Percentiles rank a stretch among this genome's conserved stretches.
Evolutionary conservation across 2,113 vertebrate species (phyloP).

Genomic region (Phycodurus eques): DNA sequence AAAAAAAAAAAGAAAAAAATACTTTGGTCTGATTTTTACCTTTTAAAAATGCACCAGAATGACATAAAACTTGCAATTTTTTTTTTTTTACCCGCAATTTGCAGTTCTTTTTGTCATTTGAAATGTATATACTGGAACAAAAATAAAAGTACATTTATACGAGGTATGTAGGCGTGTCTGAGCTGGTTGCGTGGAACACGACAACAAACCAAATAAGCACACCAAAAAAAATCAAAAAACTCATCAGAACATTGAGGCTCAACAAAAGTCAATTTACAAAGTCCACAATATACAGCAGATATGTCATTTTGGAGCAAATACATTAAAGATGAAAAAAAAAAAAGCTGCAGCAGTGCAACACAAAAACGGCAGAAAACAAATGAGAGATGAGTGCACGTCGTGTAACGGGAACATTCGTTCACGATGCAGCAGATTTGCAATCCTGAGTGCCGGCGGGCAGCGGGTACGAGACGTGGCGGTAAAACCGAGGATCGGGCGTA

Average conservation of each 20-base stretch:
- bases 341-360: not conserved
- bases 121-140: too few species aligned
- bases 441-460: slow-evolving; percentile 18
- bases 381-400: not conserved
- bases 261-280: slow-evolving; percentile 1
- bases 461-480: not conserved
- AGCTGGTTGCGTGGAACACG: not conserved
- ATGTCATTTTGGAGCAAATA: not conserved
- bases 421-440: slow-evolving; percentile 9
- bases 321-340: not conserved
- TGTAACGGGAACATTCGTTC: slow-evolving; percentile 9
- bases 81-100: too few species aligned
- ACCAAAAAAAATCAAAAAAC: not conserved
- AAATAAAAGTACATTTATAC: not conserved
- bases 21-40: not conserved
- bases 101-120: not conserved
- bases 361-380: not conserved
- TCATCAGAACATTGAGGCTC: not conserved
- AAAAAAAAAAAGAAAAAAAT: not conserved
- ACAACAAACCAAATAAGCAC: not conserved
- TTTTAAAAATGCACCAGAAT: not conserved
- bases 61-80: too few species aligned
- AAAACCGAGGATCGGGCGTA: not conserved
- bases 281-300: slow-evolving; percentile 7
- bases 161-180: not conserved